phyloP scores from a whole-genome alignment of 2,797 vertebrate genomes.

The Anguilla obscura region DNA sequence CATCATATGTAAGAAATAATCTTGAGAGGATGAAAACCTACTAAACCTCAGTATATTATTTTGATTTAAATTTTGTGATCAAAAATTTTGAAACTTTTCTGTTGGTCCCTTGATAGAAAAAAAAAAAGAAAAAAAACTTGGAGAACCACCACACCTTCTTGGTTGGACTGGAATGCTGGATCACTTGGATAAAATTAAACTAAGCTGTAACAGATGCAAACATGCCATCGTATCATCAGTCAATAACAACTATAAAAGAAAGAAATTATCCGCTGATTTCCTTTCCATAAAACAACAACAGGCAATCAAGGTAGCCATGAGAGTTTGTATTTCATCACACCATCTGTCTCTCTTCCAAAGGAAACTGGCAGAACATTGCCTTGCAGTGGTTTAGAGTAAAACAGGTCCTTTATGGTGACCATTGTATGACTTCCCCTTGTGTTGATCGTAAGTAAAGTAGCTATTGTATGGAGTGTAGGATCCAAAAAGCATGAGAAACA shows the following conservation, averaged over 20 bases:
- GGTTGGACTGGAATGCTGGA: neutral
- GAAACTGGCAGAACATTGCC: neutral
- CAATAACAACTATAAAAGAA: neutral
- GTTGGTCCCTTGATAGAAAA: too few relatives aligned
- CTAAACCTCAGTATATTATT: neutral
- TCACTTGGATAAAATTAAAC: neutral
- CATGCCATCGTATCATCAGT: neutral
- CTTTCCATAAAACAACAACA: neutral
- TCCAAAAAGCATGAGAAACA: neutral
- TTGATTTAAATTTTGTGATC: too few relatives aligned
- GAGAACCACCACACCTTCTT: neutral
- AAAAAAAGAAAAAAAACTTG: too few relatives aligned
- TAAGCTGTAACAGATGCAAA: neutral
- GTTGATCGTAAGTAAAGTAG: neutral
- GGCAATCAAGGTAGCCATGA: neutral
- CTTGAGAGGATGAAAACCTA: neutral
- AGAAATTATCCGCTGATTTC: neutral
- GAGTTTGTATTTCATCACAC: neutral
- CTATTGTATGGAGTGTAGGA: neutral
- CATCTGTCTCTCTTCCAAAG: slow-evolving; percentile 14
- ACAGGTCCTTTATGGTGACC: neutral
- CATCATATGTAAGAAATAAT: neutral
- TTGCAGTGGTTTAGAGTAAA: neutral
- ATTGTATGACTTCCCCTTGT: neutral
- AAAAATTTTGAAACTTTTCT: neutral